Base-by-base conservation (phyloP, 2,888 invertebrate species). In the Chelonus formosanus region DNA sequence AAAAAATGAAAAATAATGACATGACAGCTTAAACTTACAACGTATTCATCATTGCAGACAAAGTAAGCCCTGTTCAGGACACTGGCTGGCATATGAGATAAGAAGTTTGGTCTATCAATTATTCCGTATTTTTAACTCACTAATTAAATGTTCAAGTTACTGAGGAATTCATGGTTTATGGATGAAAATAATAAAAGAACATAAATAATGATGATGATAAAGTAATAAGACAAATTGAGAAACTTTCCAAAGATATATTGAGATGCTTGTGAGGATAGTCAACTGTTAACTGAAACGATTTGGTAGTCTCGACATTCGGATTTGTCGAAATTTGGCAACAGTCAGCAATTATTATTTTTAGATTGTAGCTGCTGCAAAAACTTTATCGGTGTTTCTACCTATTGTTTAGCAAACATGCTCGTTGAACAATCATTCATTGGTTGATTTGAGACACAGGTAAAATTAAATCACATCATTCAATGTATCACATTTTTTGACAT, bases 241-340 rank as follows among this genome's bases (percentile, higher is more conserved):
- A 20, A 20, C 20, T 20, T 20, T 20, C 20, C 20, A 20, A 20
- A 20, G 20, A 31, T 48, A 58, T 32, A 53, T 32, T 43, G 61
- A 40, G 31, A 34, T 52, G n/a, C 7, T 48, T 50, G 36, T 52
- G 50, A n/a, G 34, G 61, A 43, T 44, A n/a, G 53, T 52, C 43
- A 53, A 34, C 52, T 10, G 52, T 36, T 44, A 31, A 61, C 61
- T 61, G 61, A 54, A 40, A 61, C 40, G 50, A 50, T 48, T 60
- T 48, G n/a, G 55, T 36, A 47, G 69, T 71, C 67, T 64, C 64
- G 64, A 66, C 69, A 70, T 71, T 71, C 70, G 73, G 43, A 78
- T 81, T 83, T 79, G 76, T 78, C 76, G 79, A 78, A 80, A 76
- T 79, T 82, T 83, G 82, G 83, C 82, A 81, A 79, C 75, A 73